Conservation (phyloP, 1,140 invertebrate genomes). For the Apis mellifera region Amel_HAv3.1 CM009931.2:21531501-21532000, state of each 20-base stretch:
- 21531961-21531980: not conserved
- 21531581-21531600: not conserved
- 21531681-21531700: not conserved
- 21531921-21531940: not conserved
- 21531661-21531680: not conserved
- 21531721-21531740: conserved; percentile 70
- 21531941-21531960: not conserved
- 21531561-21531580: not conserved
- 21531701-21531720: conserved; percentile 62
- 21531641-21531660: not conserved
- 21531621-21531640: not conserved
- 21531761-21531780: conserved; percentile 53
- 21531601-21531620: too few species aligned
- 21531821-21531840: conserved; percentile 67
- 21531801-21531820: conserved; percentile 58
- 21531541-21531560: conserved; percentile 10
- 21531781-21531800: conserved; percentile 55
- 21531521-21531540: not conserved
- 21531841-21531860: conserved; percentile 68
- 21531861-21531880: conserved; percentile 60
- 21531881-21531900: conserved; percentile 9
- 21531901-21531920: conserved; percentile 5
- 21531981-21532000: not conserved
- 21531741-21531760: conserved; percentile 64
- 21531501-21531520: not conserved